Evolutionary conservation across 1,140 invertebrate species (phyloP), one percentile per base, ranked within the genome.

Genomic region (Varroa destructor): DNA sequence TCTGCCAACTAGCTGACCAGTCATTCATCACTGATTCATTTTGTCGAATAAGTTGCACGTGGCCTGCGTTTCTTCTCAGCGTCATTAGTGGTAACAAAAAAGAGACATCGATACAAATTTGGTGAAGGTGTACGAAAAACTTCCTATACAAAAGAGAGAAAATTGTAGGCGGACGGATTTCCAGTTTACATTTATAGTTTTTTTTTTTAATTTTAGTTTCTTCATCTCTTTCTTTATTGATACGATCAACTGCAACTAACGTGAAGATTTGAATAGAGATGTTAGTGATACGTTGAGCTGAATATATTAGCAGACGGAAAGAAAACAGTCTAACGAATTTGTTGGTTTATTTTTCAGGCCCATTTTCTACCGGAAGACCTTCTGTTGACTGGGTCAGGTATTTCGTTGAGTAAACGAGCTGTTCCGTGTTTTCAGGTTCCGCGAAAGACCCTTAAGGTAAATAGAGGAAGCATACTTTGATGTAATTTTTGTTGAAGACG

Each of bases 391-490:
- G 6, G 40, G 14, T 67, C 61, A 40, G 37, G 61, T 37, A 25
- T 67, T 37, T 14, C 46, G 61, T 46, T 67, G 10, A 67, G 61
- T 40, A 67, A 67, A 40, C 61, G 61, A 40, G 61, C 61, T 3
- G 61, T 67, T 43, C 61, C 61, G 3, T 67, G 61, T 67, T 46
- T 67, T n/a, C 61, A 67, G 61, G 61, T 67, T 67, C 61, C 61
- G 40, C 40, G 61, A 12, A 67, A 40, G 8, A 67, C 61, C 46
- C 61, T 67, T 37, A 67, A 67, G 61, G 61, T 67, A 51, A 8
- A 8, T 8, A 51, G 46, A 51, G 4, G 4, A 8, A 51, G 46
- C 3, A 51, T 8, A 8, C 46, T 51, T 51, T 51, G 46, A 51
- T 51, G 46, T 8, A 8, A 51, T 5, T 51, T 51, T 51, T 51